Evolutionary conservation across 2,888 invertebrate genomes (phyloP), one percentile per base, ranked within the genome.

Genomic region (Spicauda simplicius): DNA sequence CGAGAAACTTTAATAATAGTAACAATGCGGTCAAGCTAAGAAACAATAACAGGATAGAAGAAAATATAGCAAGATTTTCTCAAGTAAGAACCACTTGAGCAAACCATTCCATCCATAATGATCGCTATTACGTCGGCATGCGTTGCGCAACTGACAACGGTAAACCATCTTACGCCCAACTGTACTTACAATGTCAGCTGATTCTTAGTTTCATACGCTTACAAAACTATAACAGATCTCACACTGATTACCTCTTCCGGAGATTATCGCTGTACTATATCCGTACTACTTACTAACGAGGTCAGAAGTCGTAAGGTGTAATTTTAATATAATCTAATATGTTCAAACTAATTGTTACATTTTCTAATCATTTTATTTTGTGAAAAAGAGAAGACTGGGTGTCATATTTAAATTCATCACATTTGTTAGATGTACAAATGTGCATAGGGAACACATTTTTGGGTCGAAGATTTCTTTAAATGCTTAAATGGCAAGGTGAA

Each of bases 71-170:
- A 33, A 52, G 60, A 14, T 60, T 52, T 60, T 12, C 52, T 52
- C 33, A 33, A 52, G 33, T 60, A 33, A 50, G 52, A 60, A 60
- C 60, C 59, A 50, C 60, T 60, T 50, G 58, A 60, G 50, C 25
- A 25, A 59, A 60, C 59, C n/a, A 59, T 58, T 30, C 52, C 52
- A 53, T 37, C 53, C 53, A 61, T 37, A 19, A 61, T 61, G 61
- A 41, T 19, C 61, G 37, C 33, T 50, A 33, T 52, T 33, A 50
- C 53, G 53, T 19, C 25, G 53, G 30, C 8, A 30, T 16, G 55
- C 55, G 8, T 60, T 60, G 33, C 33, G 52, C 60, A 60, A 60
- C 50, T 33, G 14, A 12, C 14, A 52, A 52, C 60, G 30, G 60
- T 60, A 52, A 30, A 50, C 8, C 37, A 45, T 20, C 30, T 55